Evolutionary conservation across 1,140 invertebrate genomes (phyloP).

Genomic region (Cardiocondyla obscurior): DNA sequence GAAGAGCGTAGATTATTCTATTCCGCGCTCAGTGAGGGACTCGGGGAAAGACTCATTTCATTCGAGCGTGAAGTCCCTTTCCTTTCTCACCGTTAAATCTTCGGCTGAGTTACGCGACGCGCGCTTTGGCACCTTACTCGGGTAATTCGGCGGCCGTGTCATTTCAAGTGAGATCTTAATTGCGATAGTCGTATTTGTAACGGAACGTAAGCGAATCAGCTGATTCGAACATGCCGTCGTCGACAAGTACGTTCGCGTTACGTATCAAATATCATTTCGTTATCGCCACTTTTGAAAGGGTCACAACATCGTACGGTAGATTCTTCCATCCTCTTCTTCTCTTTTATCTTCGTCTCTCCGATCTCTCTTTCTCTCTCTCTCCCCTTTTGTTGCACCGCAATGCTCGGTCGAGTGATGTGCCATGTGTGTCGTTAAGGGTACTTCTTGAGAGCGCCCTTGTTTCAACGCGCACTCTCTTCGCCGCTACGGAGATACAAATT

Average conservation of each 20-base stretch:
- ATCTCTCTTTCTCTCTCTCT: conserved; percentile 6
- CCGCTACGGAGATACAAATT: neutral
- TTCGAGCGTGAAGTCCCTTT: neutral
- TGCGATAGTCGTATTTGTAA: conserved; percentile 40
- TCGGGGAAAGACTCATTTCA: conserved; percentile 21
- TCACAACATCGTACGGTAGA: conserved; percentile 66
- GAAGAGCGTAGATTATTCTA: conserved; percentile 43
- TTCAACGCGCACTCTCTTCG: conserved; percentile 34
- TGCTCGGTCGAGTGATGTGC: conserved; percentile 64
- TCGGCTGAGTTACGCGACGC: conserved; percentile 15
- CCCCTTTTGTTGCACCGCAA: conserved; percentile 1
- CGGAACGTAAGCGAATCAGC: conserved; percentile 15
- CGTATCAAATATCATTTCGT: conserved; percentile 72
- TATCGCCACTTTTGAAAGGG: conserved; percentile 66
- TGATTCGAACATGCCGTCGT: conserved; percentile 53
- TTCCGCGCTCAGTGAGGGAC: conserved; percentile 2
- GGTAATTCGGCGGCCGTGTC: conserved; percentile 31
- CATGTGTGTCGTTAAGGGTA: conserved; percentile 67
- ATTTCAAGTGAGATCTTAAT: conserved; percentile 12
- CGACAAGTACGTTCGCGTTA: conserved; percentile 64
- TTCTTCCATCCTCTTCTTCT: conserved; percentile 49
- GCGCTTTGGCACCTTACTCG: conserved; percentile 1
- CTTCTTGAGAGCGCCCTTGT: conserved; percentile 56
- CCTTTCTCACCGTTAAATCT: conserved; percentile 20
- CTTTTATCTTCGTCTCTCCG: conserved; percentile 21